Evolutionary conservation across 30 jellyfish, hydroid and myxozoan genomes (phyloP), one percentile per base, ranked within the genome.

Genomic region (Aurelia sp.): DNA sequence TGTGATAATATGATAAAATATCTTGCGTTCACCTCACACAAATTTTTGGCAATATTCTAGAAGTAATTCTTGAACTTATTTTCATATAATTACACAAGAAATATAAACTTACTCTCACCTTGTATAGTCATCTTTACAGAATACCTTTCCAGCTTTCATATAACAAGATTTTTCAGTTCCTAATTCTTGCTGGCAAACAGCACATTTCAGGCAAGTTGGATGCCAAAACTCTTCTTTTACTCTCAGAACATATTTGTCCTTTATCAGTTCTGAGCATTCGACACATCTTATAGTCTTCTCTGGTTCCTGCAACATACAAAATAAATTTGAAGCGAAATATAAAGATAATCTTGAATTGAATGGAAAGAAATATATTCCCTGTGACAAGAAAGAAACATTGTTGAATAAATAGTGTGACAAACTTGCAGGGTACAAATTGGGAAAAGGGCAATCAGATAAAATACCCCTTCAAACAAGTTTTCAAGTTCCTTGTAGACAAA

Each of bases 61-160:
- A 38, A 38, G 51, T 40, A 0, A 44, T 44, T 44, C 15, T 44
- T 44, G 8, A 7, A 44, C 55, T 44, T 44, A 7, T 7, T 44
- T 44, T 8, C 3, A 2, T 5, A 44, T 8, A 44, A 40, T 13
- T 44, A 44, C 16, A 8, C 6, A 44, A 9, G 55, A 44, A 44
- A 44, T 44, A 44, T 16, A 0, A 44, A 44, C 6, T 16, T 44
- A 4, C n/a, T 3, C 55, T 17, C 69, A 83, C 92, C 92, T 83
- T 83, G 85, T 67, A 44, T 83, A 83, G 81, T 83, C 92, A 18
- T 83, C 92, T 83, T 83, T 83, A 72, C 92, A 83, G 61, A 83
- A 68, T 20, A 83, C 85, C 71, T 83, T 83, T 15, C 92, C 86
- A 52, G 74, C 86, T 47, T 83, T 83, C 92, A 83, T 83, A 58